phyloP scores from a whole-genome alignment of 2,113 vertebrate genomes.

The Chiloscyllium plagiosum region DNA sequence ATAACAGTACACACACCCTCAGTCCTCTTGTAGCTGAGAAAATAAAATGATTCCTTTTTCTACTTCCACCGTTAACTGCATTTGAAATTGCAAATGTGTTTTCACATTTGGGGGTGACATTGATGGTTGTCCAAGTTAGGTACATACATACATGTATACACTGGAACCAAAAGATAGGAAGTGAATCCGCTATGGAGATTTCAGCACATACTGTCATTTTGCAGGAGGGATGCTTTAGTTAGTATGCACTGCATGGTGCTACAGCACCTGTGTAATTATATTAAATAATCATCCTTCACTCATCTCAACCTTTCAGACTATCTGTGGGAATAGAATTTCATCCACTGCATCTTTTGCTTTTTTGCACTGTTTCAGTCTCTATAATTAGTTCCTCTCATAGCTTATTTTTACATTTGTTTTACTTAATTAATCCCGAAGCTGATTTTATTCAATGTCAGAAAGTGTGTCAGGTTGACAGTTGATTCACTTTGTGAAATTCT shows the following conservation, averaged over 20 bases:
- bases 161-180: neutral
- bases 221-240: slow-evolving; percentile 37
- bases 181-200: neutral
- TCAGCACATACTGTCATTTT: neutral
- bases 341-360: slow-evolving; percentile 48
- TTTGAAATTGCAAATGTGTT: neutral
- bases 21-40: neutral
- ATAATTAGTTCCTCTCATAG: slow-evolving; percentile 52
- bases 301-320: slow-evolving; percentile 39
- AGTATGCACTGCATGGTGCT: slow-evolving; percentile 41
- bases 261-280: slow-evolving; percentile 47
- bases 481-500: slow-evolving; percentile 13
- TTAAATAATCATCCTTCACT: slow-evolving; percentile 46
- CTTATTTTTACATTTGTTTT: slow-evolving; percentile 61
- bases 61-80: neutral
- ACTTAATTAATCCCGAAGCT: slow-evolving; percentile 58
- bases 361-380: slow-evolving; percentile 43
- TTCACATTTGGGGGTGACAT: neutral
- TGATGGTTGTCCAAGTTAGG: neutral
- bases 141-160: neutral
- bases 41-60: neutral
- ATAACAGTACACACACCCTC: neutral
- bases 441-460: slow-evolving; percentile 42
- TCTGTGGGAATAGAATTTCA: slow-evolving; percentile 40
- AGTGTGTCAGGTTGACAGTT: slow-evolving; percentile 28